phyloP scores from a whole-genome alignment of 1,140 invertebrate species.

The Pogonomyrmex barbatus region DNA sequence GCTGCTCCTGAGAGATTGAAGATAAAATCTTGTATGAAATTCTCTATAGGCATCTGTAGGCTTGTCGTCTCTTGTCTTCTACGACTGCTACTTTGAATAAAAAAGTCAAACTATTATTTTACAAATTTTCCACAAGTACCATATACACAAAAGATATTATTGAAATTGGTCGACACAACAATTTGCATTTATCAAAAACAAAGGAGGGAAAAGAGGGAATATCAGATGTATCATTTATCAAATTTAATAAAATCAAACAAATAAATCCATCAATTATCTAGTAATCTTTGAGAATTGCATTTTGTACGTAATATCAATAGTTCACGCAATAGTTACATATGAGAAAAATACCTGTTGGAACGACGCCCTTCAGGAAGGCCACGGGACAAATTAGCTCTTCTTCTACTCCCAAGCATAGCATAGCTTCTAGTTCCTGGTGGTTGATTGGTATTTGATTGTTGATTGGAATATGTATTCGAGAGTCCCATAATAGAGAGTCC shows the following conservation, averaged over 20 bases:
- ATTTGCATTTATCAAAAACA: not conserved
- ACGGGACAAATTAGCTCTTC: constrained; percentile 57
- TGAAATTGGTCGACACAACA: not conserved
- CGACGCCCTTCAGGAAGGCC: constrained; percentile 57
- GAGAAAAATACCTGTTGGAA: constrained; percentile 60
- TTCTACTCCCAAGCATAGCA: constrained; percentile 49
- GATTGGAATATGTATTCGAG: constrained; percentile 36
- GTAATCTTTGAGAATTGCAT: not conserved
- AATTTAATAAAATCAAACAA: constrained; percentile 13
- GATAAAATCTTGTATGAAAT: constrained; percentile 88
- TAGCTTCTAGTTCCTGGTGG: constrained; percentile 54
- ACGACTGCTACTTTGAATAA: constrained; percentile 53
- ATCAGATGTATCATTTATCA: not conserved
- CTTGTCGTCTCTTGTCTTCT: constrained; percentile 57
- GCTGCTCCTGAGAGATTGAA: constrained; percentile 85
- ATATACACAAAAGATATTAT: not conserved
- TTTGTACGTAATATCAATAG: not conserved
- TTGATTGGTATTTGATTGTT: constrained; percentile 39
- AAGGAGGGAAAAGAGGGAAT: not conserved
- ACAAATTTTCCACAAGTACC: not conserved
- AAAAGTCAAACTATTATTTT: constrained; percentile 20
- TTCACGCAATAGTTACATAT: not conserved
- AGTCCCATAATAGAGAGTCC: not conserved
- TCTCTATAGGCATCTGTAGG: constrained; percentile 82
- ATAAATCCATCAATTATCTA: not conserved